A percentile compares a stretch with the other conserved stretches of the same genome.
phyloP scores from a whole-genome alignment of 2,113 vertebrate species.

The Leucoraja erinaceus region DNA sequence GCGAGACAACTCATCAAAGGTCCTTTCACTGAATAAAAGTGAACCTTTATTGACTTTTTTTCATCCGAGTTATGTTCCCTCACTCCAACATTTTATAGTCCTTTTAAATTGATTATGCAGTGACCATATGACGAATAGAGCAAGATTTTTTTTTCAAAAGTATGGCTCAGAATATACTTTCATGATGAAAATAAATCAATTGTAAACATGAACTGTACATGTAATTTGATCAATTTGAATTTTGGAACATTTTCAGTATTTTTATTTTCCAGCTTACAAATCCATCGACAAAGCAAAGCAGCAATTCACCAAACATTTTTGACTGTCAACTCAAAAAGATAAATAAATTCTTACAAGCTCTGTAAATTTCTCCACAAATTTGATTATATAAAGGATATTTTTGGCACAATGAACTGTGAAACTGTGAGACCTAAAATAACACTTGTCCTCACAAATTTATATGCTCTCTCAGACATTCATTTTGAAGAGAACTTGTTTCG shows the following conservation, averaged over 20 bases:
- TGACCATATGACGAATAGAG: not conserved
- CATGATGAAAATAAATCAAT: not conserved
- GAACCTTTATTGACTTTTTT: not conserved
- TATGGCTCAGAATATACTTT: not conserved
- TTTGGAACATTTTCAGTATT: not conserved
- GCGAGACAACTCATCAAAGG: not conserved
- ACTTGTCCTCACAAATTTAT: not conserved
- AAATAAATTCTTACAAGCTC: constrained; percentile 7
- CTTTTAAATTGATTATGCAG: not conserved
- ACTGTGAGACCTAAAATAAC: not conserved
- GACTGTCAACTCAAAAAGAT: not conserved
- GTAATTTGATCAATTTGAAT: not conserved
- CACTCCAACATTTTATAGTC: not conserved
- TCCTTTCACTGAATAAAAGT: not conserved
- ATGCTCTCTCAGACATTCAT: not conserved
- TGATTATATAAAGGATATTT: not conserved
- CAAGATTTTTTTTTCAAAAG: too few species aligned
- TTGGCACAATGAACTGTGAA: not conserved
- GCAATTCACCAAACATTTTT: too few species aligned
- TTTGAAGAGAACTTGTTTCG: constrained; percentile 3
- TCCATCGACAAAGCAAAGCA: too few species aligned
- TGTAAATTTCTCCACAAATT: not conserved
- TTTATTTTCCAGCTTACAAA: not conserved
- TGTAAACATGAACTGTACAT: not conserved
- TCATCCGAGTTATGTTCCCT: not conserved